Base-by-base conservation (phyloP, 2,888 invertebrate genomes). In the Meiosimyza platycephala region DNA sequence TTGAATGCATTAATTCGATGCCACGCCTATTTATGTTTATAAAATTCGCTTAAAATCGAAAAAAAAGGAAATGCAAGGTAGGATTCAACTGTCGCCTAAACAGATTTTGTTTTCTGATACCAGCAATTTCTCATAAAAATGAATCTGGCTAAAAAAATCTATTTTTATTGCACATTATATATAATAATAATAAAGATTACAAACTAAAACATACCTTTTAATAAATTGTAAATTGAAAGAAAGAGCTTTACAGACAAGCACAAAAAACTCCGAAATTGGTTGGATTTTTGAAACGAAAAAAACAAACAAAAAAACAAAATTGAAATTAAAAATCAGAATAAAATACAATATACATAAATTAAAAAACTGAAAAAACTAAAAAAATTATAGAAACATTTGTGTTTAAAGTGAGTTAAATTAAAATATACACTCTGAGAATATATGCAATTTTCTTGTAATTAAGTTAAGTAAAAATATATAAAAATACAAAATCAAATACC, bases 201-300 rank as follows among this genome's bases (percentile, higher is more conserved):
- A 72, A 72, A 72, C 15, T 65, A 71, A 73, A 72, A 77, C 76
- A 67, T 78, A 76, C 76, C 76, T 78, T 78, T 75, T 60, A 40
- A 63, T 64, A 71, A 76, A 40, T 51, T 60, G 59, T 11, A 54
- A 70, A 70, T 54, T 63, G n/a, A 70, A 62, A 70, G 40, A 63
- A 63, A 18, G 54, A 63, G 33, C 15, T 63, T 63, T 63, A 70
- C 63, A 54, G 62, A 70, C 62, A 63, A 54, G 47, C 6, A 54
- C 63, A 63, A 70, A 40, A 70, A 70, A 51, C 63, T 70, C 63
- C 70, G 51, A 62, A 13, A 40, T 54, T 70, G 52, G 40, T 50
- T 51, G 67, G 40, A 57, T 68, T 68, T 28, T 57, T 59, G 59
- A 59, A 68, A 59, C 33, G 60, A 60, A 60, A 60, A 57, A 60